A percentile compares a stretch with the other conserved stretches of the same genome.
Evolutionary conservation across 2,797 vertebrate genomes (phyloP).

Genomic region (Chelon auratus): DNA sequence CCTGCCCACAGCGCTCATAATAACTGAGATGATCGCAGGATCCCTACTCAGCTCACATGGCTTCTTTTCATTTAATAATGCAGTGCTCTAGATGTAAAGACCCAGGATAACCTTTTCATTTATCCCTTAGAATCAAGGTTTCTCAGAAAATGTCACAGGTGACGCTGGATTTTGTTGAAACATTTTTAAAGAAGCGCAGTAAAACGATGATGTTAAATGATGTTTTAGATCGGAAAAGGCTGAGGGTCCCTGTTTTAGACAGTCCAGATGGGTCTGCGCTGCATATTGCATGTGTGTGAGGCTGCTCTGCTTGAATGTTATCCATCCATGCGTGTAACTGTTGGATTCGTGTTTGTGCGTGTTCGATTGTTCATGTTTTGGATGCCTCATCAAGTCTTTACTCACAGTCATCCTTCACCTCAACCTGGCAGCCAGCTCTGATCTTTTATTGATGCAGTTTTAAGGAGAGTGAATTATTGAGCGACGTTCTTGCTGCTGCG

Average conservation of each 20-base stretch:
- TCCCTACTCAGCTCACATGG: background rate
- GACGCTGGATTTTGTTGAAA: too few relatives aligned
- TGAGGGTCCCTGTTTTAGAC: background rate
- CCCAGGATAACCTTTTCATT: constrained; percentile 22
- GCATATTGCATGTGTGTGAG: constrained; percentile 11
- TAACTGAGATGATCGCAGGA: constrained; percentile 26
- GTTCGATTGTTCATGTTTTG: constrained; percentile 10
- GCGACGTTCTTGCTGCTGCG: constrained; percentile 42
- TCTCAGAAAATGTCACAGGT: background rate
- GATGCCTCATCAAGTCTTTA: constrained; percentile 26
- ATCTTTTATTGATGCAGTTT: constrained; percentile 83
- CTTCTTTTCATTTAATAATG: constrained; percentile 55
- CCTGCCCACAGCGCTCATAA: constrained; percentile 12
- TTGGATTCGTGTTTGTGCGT: background rate
- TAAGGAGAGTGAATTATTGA: constrained; percentile 82
- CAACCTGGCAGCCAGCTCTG: constrained; percentile 32
- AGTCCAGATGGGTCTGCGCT: background rate
- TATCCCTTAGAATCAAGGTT: background rate
- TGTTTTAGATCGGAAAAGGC: background rate
- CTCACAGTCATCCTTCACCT: constrained; percentile 42
- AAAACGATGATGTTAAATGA: constrained; percentile 1
- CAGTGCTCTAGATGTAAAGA: constrained; percentile 29
- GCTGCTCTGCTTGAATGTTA: constrained; percentile 10
- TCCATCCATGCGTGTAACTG: constrained; percentile 13
- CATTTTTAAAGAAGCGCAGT: too few relatives aligned